These are phyloP conservation scores for Anadara kagoshimensis DNA, from an alignment of 1,140 invertebrate species.

Conservation along the genomic window DNA sequence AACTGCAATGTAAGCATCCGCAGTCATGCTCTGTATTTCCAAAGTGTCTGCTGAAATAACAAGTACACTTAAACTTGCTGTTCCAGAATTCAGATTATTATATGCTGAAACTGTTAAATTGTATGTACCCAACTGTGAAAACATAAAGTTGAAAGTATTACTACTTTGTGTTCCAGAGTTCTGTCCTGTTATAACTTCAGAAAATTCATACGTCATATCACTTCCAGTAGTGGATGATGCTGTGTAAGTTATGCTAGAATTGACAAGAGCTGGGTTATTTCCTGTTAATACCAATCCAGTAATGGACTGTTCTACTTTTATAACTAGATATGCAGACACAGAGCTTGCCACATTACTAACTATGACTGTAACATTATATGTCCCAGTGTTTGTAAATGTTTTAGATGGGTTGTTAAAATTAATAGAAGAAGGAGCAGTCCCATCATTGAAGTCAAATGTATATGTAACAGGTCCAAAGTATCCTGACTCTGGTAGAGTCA, in stretches of 20 bases:
- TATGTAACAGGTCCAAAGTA: slow-evolving; percentile 30
- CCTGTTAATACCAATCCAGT: slow-evolving; percentile 20
- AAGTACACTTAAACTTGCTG: slow-evolving; percentile 9
- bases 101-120: slow-evolving; percentile 27
- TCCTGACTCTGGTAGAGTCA: slow-evolving; percentile 12
- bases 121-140: slow-evolving; percentile 15
- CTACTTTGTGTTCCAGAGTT: slow-evolving; percentile 10
- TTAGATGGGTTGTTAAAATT: neutral
- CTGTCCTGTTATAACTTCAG: neutral
- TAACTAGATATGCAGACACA: neutral
- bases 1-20: slow-evolving; percentile 1
- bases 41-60: slow-evolving; percentile 24
- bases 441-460: slow-evolving; percentile 34
- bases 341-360: slow-evolving; percentile 21
- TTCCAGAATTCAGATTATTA: slow-evolving; percentile 21
- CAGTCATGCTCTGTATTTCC: neutral
- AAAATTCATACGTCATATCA: slow-evolving; percentile 22
- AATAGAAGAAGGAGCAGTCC: slow-evolving; percentile 10
- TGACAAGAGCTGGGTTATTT: slow-evolving; percentile 1
- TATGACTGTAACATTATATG: slow-evolving; percentile 14
- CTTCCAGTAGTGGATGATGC: slow-evolving; percentile 26
- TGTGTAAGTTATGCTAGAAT: slow-evolving; percentile 6
- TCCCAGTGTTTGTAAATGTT: slow-evolving; percentile 11
- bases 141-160: slow-evolving; percentile 6
- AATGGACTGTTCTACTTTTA: slow-evolving; percentile 27